Evolutionary conservation across 2,797 vertebrate species (phyloP), one percentile per base, ranked within the genome.

Genomic region (Harpagifer antarcticus): DNA sequence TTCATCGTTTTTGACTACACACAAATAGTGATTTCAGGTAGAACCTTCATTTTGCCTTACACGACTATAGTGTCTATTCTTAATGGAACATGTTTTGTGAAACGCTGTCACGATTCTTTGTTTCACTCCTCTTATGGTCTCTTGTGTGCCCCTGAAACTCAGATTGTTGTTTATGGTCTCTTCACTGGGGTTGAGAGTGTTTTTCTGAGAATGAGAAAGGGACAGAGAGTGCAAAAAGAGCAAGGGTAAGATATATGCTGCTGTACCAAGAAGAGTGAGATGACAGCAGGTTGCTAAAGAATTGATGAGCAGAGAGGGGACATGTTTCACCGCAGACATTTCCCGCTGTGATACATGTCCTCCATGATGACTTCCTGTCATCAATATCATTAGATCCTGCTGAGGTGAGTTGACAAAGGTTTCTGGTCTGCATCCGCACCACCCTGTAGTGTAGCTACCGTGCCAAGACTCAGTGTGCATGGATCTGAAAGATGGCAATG

Each of bases 281-380:
- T 84, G 91, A 91, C 91, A 90, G 92, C 91, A 89, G 89, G 92
- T 93, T 90, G 86, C 90, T 90, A 66, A 89, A 92, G 87, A 93
- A 95, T 93, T 92, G 91, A 95, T 94, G 92, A 92, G 87, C 37
- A 76, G 86, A 82, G 79, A 86, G 83, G 82, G 85, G 89, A 91
- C 93, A 92, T 92, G 90, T 90, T 91, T 95, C 92, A 92, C 91
- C 92, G 74, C 53, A 88, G 89, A 91, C 89, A 79, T 81, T 86
- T 90, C 93, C 92, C 70, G 83, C 93, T 90, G 92, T 74, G 92
- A 92, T 91, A 93, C 93, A 93, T 87, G 89, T 92, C 90, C 84
- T 87, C 90, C 78, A 53, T 78, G 87, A 92, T 90, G 86, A 91
- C 89, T 93, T 91, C 83, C 89, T 91, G 90, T 92, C 91, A 94